Evolutionary conservation across 2,797 vertebrate species (phyloP), one percentile per base, ranked within the genome.

Genomic region (Enoplosus armatus): DNA sequence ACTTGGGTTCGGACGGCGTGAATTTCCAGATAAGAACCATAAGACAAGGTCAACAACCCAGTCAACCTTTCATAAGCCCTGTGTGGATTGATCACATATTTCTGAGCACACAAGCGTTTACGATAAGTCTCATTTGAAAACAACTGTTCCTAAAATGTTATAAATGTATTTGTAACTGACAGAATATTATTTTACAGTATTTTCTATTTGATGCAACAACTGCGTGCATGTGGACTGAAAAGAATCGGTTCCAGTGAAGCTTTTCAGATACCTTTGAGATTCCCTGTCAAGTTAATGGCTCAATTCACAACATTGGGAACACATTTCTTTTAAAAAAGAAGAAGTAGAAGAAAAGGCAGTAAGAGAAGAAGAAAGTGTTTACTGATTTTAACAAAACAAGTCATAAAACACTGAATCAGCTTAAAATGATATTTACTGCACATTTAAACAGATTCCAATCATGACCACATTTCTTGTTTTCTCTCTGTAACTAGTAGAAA

Each of bases 281-380:
- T 55, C 41, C 12, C n/a, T 41, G 39, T 58, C 50, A 75, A 24
- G n/a, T 63, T 20, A 24, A 59, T 47, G 22, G 3, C 45, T 74
- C 2, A 24, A 45, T 66, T 65, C 35, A 73, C n/a, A 65, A 5
- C 5, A 35, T 6, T 39, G 22, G 10, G 35, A 0, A 1, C 3
- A 45, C 0, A 11, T n/a, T n/a, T n/a, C 9, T 31, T 12, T 60
- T 3, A 15, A 39, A 39, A 63, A 43, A 31, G 1, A 33, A 39
- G 1, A 26, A 27, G n/a, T 14, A 56, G 7, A 72, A 26, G 20
- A 35, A 33, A 61, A 31, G 12, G n/a, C 5, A 14, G 8, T 0
- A 22, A 54, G 4, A 53, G 27, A 77, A 31, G n/a, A 48, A 33
- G 2, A 45, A 64, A n/a, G 18, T 41, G 41, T 27, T n/a, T 4